Conservation (phyloP, 2,888 invertebrate genomes). For the Merodon equestris region DNA sequence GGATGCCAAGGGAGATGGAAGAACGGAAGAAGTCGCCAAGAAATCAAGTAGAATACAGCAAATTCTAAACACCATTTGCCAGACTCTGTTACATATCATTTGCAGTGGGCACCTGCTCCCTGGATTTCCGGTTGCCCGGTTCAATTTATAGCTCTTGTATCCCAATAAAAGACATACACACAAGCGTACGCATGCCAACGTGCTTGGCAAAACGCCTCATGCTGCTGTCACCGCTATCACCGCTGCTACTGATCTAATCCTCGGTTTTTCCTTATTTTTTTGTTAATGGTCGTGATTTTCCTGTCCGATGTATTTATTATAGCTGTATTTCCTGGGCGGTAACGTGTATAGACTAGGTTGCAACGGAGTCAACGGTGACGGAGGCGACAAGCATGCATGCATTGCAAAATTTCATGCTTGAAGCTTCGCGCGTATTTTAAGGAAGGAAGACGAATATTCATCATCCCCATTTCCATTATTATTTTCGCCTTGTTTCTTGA, state of each 20-base stretch:
- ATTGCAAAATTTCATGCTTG: too few species aligned
- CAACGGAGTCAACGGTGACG: too few species aligned
- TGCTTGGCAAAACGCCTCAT: too few species aligned
- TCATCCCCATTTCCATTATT: too few species aligned
- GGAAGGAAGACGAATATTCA: too few species aligned
- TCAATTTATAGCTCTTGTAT: conserved; percentile 64
- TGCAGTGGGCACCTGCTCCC: conserved; percentile 66
- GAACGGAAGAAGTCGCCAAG: not conserved
- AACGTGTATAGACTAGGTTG: too few species aligned
- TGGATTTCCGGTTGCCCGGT: conserved; percentile 68
- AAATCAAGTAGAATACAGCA: conserved; percentile 41
- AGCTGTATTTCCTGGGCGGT: conserved; percentile 44
- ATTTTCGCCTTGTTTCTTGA: too few species aligned
- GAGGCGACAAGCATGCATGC: too few species aligned
- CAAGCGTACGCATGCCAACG: conserved; percentile 2
- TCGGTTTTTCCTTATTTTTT: conserved; percentile 18
- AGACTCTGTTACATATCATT: conserved; percentile 66
- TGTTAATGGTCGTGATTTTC: conserved; percentile 55
- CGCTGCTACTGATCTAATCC: conserved; percentile 9
- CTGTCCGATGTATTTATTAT: conserved; percentile 25
- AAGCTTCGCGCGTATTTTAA: too few species aligned
- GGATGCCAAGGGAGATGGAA: too few species aligned
- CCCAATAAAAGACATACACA: conserved; percentile 41
- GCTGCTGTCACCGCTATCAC: not conserved
- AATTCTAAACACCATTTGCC: conserved; percentile 57